phyloP scores from a whole-genome alignment of 2,797 vertebrate genomes.

The Spizella passerina region DNA sequence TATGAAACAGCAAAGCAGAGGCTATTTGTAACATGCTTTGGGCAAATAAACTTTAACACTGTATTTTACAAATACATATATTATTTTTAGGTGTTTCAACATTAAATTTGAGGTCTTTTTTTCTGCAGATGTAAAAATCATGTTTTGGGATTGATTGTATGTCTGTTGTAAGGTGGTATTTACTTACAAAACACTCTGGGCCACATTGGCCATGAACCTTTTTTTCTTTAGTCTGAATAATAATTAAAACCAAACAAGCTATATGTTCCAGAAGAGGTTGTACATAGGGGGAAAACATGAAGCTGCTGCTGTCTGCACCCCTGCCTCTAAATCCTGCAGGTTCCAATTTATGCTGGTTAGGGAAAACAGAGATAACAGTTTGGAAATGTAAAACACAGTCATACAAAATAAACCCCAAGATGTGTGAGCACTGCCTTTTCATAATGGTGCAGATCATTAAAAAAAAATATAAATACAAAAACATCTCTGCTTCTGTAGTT shows the following conservation, averaged over 20 bases:
- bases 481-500: not conserved
- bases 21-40: not conserved
- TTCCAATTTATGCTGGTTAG: not conserved
- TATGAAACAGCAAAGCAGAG: not conserved
- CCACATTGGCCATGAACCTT: not conserved
- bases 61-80: not conserved
- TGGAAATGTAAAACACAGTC: not conserved
- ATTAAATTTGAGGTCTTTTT: not conserved
- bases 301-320: not conserved
- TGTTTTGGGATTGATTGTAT: constrained; percentile 17
- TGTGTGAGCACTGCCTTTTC: not conserved
- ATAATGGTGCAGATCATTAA: not conserved
- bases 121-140: constrained; percentile 3
- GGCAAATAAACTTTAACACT: not conserved
- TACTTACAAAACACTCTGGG: constrained; percentile 49
- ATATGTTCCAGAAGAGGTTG: not conserved
- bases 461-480: constrained; percentile 10
- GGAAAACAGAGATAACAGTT: not conserved
- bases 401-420: not conserved
- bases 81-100: not conserved
- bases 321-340: not conserved
- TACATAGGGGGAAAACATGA: not conserved
- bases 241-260: constrained; percentile 20
- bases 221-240: constrained; percentile 22
- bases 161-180: constrained; percentile 32